Evolutionary conservation across 2,888 invertebrate genomes (phyloP).

Genomic region (Orchesellides sinensis): DNA sequence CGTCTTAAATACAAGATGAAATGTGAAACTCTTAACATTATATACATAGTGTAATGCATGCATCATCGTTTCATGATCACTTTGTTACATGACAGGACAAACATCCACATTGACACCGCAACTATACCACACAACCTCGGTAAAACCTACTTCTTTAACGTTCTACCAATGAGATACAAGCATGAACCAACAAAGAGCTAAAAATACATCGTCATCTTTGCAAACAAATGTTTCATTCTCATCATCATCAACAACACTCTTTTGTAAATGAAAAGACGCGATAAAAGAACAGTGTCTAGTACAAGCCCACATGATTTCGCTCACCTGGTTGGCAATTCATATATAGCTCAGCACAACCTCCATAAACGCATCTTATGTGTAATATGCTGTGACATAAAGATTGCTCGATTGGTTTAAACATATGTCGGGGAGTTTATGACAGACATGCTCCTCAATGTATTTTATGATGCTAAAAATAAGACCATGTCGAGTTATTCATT

Average conservation of each 20-base stretch:
- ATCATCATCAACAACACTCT: constrained; percentile 8
- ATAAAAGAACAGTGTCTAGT: neutral
- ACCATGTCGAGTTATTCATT: constrained; percentile 20
- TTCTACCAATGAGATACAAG: constrained; percentile 16
- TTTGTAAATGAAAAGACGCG: neutral
- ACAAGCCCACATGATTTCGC: neutral
- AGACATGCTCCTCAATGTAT: neutral
- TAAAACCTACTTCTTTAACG: too few species aligned
- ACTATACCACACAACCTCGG: too few species aligned
- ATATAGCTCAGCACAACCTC: constrained; percentile 34
- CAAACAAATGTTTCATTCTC: neutral
- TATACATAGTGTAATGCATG: too few species aligned
- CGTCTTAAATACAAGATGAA: too few species aligned
- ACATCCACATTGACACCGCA: too few species aligned
- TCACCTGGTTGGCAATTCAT: constrained; percentile 35
- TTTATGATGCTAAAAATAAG: constrained; percentile 44
- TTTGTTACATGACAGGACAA: too few species aligned
- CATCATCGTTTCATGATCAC: too few species aligned
- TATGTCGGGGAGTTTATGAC: constrained; percentile 1
- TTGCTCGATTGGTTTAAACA: constrained; percentile 7
- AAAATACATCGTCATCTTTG: constrained; percentile 14
- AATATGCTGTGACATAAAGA: constrained; percentile 12
- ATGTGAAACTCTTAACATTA: too few species aligned
- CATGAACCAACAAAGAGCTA: constrained; percentile 16
- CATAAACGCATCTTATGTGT: neutral